Evolutionary conservation across 37 sponge, comb jelly and placozoan genomes (phyloP).

Genomic region (Aphrocallistes beatrix): DNA sequence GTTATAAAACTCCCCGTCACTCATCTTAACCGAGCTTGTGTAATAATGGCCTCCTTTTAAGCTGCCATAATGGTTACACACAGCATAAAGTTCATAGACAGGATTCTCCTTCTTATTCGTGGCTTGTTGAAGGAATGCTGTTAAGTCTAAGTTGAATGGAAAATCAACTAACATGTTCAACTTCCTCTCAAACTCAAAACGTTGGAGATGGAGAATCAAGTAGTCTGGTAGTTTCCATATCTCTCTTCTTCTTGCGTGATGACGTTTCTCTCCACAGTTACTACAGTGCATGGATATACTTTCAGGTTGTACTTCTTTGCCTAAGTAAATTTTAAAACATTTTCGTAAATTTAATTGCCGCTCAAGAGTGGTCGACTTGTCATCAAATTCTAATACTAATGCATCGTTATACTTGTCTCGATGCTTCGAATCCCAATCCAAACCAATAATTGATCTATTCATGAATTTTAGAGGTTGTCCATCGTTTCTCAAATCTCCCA

Average conservation of each 20-base stretch:
- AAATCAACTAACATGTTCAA: slow-evolving; percentile 67
- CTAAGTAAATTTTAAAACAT: slow-evolving; percentile 30
- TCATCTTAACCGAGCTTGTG: slow-evolving; percentile 53
- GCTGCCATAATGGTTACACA: slow-evolving; percentile 92
- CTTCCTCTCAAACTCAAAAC: slow-evolving; percentile 86
- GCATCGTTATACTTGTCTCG: background rate
- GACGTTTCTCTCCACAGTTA: slow-evolving; percentile 70
- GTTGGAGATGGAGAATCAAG: slow-evolving; percentile 79
- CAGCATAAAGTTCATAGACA: slow-evolving; percentile 75
- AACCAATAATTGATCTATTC: background rate
- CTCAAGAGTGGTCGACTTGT: too few relatives aligned
- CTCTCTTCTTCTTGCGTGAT: slow-evolving; percentile 81
- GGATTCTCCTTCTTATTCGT: background rate
- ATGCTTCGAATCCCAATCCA: background rate
- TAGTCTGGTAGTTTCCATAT: slow-evolving; percentile 83
- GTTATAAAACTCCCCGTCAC: slow-evolving; percentile 62
- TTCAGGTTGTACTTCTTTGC: slow-evolving; percentile 36
- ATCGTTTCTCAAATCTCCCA: slow-evolving; percentile 36
- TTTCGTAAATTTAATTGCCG: slow-evolving; percentile 12
- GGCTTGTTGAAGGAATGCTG: background rate
- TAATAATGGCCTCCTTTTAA: slow-evolving; percentile 93
- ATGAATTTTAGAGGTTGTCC: background rate
- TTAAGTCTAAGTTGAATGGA: slow-evolving; percentile 53
- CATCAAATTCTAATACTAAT: too few relatives aligned
- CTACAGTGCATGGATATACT: slow-evolving; percentile 55